Conservation (phyloP, 2,113 vertebrate species). For the Scartelaos histophorus region DNA sequence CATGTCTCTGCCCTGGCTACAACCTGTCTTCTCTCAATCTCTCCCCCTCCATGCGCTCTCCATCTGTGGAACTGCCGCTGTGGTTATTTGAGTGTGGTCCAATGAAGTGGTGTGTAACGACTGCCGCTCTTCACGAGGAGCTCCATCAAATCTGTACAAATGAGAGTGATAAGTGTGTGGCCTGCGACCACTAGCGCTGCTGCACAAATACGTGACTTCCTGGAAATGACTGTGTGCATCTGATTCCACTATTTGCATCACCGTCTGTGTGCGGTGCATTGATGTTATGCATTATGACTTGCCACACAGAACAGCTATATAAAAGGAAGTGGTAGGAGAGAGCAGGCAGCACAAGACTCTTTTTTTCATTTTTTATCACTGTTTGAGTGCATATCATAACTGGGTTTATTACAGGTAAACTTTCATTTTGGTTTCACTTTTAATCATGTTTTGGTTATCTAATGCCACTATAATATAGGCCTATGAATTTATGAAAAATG, state of each 20-base stretch:
- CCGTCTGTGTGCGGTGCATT: slow-evolving; percentile 62
- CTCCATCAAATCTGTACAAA: slow-evolving; percentile 62
- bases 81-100: slow-evolving; percentile 48
- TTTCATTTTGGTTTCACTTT: slow-evolving; percentile 18
- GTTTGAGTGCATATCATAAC: slow-evolving; percentile 16
- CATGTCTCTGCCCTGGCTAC: slow-evolving; percentile 47
- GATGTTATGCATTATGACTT: slow-evolving; percentile 73
- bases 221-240: slow-evolving; percentile 72
- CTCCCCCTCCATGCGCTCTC: slow-evolving; percentile 18
- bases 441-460: not conserved
- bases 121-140: slow-evolving; percentile 33
- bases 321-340: slow-evolving; percentile 79
- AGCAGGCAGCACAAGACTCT: slow-evolving; percentile 47
- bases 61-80: slow-evolving; percentile 42
- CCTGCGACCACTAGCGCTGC: slow-evolving; percentile 68
- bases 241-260: slow-evolving; percentile 64
- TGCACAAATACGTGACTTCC: slow-evolving; percentile 73
- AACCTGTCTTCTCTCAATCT: slow-evolving; percentile 49
- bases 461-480: not conserved
- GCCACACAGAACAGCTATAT: slow-evolving; percentile 70
- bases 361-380: slow-evolving; percentile 59
- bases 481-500: not conserved
- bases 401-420: slow-evolving; percentile 14
- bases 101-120: slow-evolving; percentile 48
- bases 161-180: slow-evolving; percentile 63